phyloP scores from a whole-genome alignment of 2,888 invertebrate genomes.

The Ethmia dodecea region DNA sequence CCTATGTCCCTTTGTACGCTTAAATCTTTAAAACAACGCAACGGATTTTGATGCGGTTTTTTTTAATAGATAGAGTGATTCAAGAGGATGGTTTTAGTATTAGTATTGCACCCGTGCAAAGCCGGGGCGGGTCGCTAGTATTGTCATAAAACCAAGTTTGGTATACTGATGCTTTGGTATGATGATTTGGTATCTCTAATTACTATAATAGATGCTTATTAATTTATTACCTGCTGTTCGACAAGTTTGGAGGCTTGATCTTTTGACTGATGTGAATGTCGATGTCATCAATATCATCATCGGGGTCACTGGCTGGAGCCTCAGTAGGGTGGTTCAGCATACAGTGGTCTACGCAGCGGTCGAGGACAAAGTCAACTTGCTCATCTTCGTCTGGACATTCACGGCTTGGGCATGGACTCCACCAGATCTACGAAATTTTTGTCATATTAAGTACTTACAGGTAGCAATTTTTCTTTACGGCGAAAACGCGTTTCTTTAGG shows the following conservation, averaged over 20 bases:
- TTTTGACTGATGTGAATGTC: slow-evolving; percentile 75
- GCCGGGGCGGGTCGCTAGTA: no score
- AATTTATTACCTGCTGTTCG: slow-evolving; percentile 49
- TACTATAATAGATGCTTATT: no score
- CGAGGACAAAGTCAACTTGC: slow-evolving; percentile 83
- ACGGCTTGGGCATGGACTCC: slow-evolving; percentile 88
- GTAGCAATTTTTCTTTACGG: neutral
- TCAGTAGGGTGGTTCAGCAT: slow-evolving; percentile 45
- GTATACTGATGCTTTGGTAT: no score
- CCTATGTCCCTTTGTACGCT: no score
- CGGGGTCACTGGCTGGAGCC: slow-evolving; percentile 55
- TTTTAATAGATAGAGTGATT: no score
- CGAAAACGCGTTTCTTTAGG: no score
- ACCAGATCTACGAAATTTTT: slow-evolving; percentile 80
- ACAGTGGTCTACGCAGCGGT: slow-evolving; percentile 86
- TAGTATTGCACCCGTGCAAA: no score
- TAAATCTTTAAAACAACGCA: no score
- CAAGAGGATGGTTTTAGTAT: no score
- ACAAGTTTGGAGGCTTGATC: slow-evolving; percentile 56
- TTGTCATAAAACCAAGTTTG: no score
- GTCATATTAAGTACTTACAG: neutral
- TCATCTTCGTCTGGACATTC: slow-evolving; percentile 87
- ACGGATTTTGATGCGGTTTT: no score
- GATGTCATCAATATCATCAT: slow-evolving; percentile 69
- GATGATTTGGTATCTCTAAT: no score